Evolutionary conservation across 2,888 invertebrate species (phyloP).

Genomic region (Plutella xylostella): DNA sequence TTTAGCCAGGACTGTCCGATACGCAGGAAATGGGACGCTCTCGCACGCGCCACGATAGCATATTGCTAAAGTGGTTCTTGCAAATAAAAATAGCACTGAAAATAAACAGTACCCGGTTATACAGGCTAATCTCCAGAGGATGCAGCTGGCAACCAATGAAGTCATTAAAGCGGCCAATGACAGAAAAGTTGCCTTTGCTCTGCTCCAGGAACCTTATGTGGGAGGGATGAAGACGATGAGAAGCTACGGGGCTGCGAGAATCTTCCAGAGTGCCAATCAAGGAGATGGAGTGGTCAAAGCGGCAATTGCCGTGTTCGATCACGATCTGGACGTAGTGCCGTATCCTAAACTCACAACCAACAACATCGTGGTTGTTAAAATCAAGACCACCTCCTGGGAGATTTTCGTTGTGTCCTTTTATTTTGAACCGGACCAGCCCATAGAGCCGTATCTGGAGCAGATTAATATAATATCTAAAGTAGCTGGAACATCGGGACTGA

Average conservation of each 20-base stretch:
- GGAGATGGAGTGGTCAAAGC: conserved; percentile 1
- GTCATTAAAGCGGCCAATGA: conserved; percentile 4
- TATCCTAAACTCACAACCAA: neutral
- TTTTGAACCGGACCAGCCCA: neutral
- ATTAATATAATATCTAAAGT: neutral
- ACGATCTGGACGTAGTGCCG: neutral
- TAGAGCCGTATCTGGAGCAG: neutral
- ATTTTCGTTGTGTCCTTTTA: neutral
- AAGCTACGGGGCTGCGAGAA: neutral
- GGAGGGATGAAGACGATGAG: conserved; percentile 4
- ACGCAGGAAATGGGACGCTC: neutral
- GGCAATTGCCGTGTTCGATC: conserved; percentile 1
- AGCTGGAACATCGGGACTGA: too few relatives aligned
- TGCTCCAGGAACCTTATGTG: conserved; percentile 16
- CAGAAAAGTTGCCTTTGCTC: neutral
- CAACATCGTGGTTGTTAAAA: neutral
- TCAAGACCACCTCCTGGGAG: neutral
- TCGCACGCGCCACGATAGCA: neutral
- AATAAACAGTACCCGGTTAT: neutral
- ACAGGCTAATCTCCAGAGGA: conserved; percentile 12
- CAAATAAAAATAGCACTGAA: neutral
- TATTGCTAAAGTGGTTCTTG: neutral
- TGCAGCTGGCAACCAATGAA: conserved; percentile 9
- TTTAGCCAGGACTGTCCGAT: conserved; percentile 2
- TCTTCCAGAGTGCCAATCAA: neutral